Evolutionary conservation across 2,113 vertebrate species (phyloP).

Genomic region (Vidua chalybeata): DNA sequence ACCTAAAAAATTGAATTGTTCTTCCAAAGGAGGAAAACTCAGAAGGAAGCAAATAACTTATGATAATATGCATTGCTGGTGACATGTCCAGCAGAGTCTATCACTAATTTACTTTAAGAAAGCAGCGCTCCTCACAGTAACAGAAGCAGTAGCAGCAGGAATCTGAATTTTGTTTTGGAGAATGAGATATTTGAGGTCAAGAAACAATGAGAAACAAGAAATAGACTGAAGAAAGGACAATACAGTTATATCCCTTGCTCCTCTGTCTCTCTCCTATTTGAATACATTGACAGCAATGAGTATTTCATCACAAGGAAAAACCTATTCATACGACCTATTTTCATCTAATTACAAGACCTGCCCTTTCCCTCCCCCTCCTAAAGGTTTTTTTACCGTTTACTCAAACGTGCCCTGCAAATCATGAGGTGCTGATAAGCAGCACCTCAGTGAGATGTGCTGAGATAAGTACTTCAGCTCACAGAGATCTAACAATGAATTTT

Average conservation of each 20-base stretch:
- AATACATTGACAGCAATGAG: background rate
- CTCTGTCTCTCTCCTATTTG: background rate
- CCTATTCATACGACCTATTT: background rate
- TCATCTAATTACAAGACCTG: background rate
- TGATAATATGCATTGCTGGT: background rate
- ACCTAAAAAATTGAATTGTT: background rate
- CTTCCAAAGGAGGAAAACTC: background rate
- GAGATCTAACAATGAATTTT: background rate
- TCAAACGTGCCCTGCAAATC: background rate
- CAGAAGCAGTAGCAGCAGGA: background rate
- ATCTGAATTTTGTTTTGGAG: background rate
- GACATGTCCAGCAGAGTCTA: background rate
- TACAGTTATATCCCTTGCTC: background rate
- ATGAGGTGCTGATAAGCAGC: background rate
- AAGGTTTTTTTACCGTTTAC: background rate
- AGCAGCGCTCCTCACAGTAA: background rate
- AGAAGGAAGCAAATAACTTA: background rate
- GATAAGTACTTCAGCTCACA: background rate
- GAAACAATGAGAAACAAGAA: constrained; percentile 8
- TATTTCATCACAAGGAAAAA: background rate
- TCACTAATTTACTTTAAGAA: background rate
- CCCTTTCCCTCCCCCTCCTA: background rate
- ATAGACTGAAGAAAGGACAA: background rate
- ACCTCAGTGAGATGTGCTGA: background rate
- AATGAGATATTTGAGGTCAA: background rate